Conservation (phyloP, 2,888 invertebrate species). For the Sicus ferrugineus region DNA sequence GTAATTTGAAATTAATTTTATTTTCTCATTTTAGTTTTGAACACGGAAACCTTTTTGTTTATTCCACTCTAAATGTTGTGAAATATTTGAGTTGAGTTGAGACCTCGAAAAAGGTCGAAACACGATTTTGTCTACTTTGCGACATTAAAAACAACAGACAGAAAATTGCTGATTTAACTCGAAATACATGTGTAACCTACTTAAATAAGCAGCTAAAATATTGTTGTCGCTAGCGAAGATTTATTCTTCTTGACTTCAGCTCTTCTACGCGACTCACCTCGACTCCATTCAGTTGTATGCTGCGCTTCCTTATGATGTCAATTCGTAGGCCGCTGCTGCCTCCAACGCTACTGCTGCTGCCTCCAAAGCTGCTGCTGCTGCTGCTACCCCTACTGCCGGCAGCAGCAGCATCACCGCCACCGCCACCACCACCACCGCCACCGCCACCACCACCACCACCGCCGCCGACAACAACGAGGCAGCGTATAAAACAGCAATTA, state of each 20-base stretch:
- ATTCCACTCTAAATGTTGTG: too few relatives aligned
- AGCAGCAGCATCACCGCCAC: constrained; percentile 28
- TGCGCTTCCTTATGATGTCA: constrained; percentile 58
- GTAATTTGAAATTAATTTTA: too few relatives aligned
- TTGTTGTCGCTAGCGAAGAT: too few relatives aligned
- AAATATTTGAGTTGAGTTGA: too few relatives aligned
- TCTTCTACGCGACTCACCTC: constrained; percentile 52
- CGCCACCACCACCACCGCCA: constrained; percentile 22
- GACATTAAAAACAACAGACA: neutral
- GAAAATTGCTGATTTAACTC: neutral
- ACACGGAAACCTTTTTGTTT: too few relatives aligned
- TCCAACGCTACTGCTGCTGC: neutral
- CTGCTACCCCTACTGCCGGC: constrained; percentile 4
- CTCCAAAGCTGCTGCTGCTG: neutral
- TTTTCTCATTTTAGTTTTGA: too few relatives aligned
- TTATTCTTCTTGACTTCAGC: neutral
- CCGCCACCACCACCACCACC: constrained; percentile 29
- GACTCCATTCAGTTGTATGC: constrained; percentile 58
- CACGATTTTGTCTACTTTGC: too few relatives aligned
- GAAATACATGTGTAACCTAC: neutral
- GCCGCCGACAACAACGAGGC: constrained; percentile 29
- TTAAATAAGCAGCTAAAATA: neutral
- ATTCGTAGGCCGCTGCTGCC: constrained; percentile 48
- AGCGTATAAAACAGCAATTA: constrained; percentile 46
- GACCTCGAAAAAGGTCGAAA: too few relatives aligned